A percentile compares a stretch with the other conserved stretches of the same genome.
Evolutionary conservation across 2,113 vertebrate species (phyloP).

Genomic region (Cyprinodon brontotheroides): DNA sequence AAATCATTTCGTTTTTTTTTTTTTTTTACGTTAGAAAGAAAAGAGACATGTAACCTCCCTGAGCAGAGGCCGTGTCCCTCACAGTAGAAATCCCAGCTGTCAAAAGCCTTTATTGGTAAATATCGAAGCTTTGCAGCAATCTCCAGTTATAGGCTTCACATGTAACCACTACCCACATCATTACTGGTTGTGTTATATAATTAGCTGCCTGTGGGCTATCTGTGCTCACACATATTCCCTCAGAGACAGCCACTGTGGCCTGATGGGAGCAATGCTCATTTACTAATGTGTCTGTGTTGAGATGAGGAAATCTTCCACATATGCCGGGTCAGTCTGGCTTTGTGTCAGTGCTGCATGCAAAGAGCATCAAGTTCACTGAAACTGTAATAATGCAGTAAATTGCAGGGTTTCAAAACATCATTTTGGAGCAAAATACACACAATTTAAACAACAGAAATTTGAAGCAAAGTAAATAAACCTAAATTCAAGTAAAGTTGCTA

Average conservation of each 20-base stretch:
- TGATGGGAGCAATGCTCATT: constrained; percentile 23
- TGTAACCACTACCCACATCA: constrained; percentile 14
- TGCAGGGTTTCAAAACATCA: not conserved
- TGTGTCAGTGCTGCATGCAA: not conserved
- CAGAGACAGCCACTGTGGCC: not conserved
- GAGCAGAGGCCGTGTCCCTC: not conserved
- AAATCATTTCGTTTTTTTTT: no score
- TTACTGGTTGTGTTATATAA: constrained; percentile 41
- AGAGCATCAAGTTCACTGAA: not conserved
- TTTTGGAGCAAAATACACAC: not conserved
- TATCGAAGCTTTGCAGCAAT: not conserved
- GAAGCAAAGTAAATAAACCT: no score
- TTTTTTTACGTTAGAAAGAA: no score
- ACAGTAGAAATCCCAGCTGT: not conserved
- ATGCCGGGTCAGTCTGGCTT: not conserved
- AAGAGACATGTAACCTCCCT: not conserved
- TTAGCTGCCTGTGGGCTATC: constrained; percentile 33
- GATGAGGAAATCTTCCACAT: not conserved
- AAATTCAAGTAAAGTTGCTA: no score
- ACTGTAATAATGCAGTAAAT: not conserved
- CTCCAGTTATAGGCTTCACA: not conserved
- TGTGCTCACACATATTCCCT: constrained; percentile 1
- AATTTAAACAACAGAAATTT: not conserved
- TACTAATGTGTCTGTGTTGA: constrained; percentile 7
- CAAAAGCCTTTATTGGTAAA: not conserved